A percentile compares a stretch with the other conserved stretches of the same genome.
phyloP scores from a whole-genome alignment of 2,797 vertebrate species.

The Odontamblyopus lacepedii region DNA sequence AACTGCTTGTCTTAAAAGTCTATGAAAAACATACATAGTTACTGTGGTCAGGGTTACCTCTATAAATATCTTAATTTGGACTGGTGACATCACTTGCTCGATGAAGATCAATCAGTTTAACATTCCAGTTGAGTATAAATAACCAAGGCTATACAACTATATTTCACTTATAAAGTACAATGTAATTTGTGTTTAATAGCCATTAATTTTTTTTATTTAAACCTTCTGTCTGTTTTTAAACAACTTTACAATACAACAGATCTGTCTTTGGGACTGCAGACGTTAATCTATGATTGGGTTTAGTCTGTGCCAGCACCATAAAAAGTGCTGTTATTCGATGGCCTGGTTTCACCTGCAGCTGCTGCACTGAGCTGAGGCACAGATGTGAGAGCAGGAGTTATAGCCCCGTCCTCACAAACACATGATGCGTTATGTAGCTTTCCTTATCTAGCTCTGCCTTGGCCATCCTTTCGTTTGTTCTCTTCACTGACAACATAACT shows the following conservation, averaged over 20 bases:
- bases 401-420: conserved; percentile 40
- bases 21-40: background rate
- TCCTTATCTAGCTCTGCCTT: conserved; percentile 38
- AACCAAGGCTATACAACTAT: too few species aligned
- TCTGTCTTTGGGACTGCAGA: background rate
- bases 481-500: conserved; percentile 49
- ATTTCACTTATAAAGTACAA: too few species aligned
- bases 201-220: background rate
- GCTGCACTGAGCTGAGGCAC: conserved; percentile 31
- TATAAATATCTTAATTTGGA: too few species aligned
- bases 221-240: background rate
- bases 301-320: conserved; percentile 25
- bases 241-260: background rate
- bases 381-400: conserved; percentile 22
- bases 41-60: background rate
- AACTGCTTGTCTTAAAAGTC: background rate
- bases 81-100: too few species aligned
- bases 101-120: too few species aligned
- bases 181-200: background rate
- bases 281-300: background rate
- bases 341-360: conserved; percentile 12
- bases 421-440: conserved; percentile 43
- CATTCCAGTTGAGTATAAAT: too few species aligned
- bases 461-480: conserved; percentile 43
- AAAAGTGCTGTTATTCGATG: conserved; percentile 11